Evolutionary conservation across 2,888 invertebrate genomes (phyloP).

Genomic region (Campoletis raptor): DNA sequence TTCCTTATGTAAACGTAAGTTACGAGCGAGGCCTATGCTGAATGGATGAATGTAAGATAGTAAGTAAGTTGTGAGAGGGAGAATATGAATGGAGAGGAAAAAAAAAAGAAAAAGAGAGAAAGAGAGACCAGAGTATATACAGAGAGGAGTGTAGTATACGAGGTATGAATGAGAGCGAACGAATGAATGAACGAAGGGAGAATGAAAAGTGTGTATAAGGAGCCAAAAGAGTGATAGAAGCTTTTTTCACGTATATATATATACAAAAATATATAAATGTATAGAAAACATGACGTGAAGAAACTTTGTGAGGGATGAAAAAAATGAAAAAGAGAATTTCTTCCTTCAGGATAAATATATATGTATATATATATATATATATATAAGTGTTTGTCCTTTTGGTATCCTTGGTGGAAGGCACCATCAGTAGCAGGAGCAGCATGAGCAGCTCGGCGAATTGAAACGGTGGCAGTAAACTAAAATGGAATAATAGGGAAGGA

Average conservation of each 20-base stretch:
- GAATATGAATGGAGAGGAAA: conserved; percentile 61
- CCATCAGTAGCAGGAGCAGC: conserved; percentile 47
- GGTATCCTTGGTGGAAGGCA: conserved; percentile 33
- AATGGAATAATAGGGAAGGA: conserved; percentile 83
- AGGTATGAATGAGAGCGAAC: conserved; percentile 71
- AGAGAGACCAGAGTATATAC: conserved; percentile 43
- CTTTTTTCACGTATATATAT: conserved; percentile 23
- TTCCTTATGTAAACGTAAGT: conserved; percentile 25
- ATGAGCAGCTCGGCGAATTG: conserved; percentile 62
- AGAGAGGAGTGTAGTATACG: conserved; percentile 58
- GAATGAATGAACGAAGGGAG: conserved; percentile 71
- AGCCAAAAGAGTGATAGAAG: conserved; percentile 52
- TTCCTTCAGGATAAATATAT: neutral
- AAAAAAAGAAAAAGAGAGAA: conserved; percentile 15
- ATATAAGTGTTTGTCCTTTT: conserved; percentile 28
- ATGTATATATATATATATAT: conserved; percentile 11
- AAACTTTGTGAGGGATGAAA: conserved; percentile 36
- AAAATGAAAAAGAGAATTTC: conserved; percentile 39
- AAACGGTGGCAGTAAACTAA: conserved; percentile 81
- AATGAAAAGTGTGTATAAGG: conserved; percentile 59
- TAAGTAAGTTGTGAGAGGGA: conserved; percentile 59
- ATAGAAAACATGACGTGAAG: conserved; percentile 51
- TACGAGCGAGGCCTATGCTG: conserved; percentile 21
- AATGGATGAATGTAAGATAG: conserved; percentile 56
- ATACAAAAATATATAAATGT: conserved; percentile 15